Conservation (phyloP, 2,797 vertebrate genomes). For the Melanotaenia maccullochi region DNA sequence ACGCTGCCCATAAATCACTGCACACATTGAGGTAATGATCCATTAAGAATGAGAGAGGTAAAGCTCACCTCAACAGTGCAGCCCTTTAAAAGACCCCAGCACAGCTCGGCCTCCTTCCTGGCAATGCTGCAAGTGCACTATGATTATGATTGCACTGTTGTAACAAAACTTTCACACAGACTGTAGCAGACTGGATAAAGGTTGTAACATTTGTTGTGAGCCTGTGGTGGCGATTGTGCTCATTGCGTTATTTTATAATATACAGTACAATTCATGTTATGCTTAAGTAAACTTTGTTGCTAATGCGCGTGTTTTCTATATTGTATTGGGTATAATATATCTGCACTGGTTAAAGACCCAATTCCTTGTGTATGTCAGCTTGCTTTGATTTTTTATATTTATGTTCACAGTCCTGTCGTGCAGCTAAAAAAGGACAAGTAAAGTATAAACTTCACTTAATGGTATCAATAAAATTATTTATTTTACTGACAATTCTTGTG, state of each 20-base stretch:
- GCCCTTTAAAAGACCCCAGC: constrained; percentile 44
- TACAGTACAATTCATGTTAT: neutral
- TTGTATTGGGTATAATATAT: neutral
- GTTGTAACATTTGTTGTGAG: neutral
- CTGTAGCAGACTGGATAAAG: neutral
- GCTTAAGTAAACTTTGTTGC: neutral
- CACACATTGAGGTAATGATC: constrained; percentile 59
- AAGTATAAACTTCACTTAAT: neutral
- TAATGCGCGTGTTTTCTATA: neutral
- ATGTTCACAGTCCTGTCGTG: neutral
- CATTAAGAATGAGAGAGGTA: constrained; percentile 52
- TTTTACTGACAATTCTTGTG: neutral
- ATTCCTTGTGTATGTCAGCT: neutral
- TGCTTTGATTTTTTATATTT: neutral
- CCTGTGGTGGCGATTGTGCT: neutral
- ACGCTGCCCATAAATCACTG: constrained; percentile 70
- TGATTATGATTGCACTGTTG: constrained; percentile 28
- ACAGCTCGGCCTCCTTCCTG: constrained; percentile 36
- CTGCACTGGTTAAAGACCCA: neutral
- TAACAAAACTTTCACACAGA: constrained; percentile 20
- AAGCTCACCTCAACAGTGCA: constrained; percentile 49
- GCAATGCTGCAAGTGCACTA: constrained; percentile 37
- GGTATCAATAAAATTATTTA: constrained; percentile 12
- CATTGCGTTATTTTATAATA: neutral
- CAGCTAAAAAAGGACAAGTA: neutral